Conservation (phyloP, 2,888 invertebrate genomes). For the Stenichneumon culpator region DNA sequence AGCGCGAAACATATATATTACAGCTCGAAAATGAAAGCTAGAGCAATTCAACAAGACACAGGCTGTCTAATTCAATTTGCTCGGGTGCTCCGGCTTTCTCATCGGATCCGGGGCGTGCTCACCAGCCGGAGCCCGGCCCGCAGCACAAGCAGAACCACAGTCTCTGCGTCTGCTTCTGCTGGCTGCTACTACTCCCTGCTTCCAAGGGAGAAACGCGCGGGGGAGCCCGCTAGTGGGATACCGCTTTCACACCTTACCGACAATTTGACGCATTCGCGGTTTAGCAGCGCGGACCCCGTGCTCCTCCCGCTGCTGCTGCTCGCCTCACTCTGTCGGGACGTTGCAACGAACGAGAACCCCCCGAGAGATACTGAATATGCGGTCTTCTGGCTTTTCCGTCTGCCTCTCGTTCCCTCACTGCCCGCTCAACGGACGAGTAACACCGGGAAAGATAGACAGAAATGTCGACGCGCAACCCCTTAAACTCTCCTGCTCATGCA, state of each 20-base stretch:
- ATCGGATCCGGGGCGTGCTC: constrained; percentile 52
- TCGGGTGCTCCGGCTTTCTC: constrained; percentile 72
- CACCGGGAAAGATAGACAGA: neutral
- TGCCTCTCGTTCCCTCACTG: constrained; percentile 18
- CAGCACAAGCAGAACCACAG: constrained; percentile 25
- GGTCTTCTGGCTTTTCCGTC: constrained; percentile 50
- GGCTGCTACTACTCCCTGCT: neutral
- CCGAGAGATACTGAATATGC: constrained; percentile 61
- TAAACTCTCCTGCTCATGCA: neutral
- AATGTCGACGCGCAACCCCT: neutral
- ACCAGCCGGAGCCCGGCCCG: constrained; percentile 18
- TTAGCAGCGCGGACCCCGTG: constrained; percentile 44
- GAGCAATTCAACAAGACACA: constrained; percentile 76
- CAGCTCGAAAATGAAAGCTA: constrained; percentile 74
- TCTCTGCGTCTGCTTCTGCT: constrained; percentile 53
- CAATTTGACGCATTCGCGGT: constrained; percentile 72
- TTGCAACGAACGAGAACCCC: constrained; percentile 52
- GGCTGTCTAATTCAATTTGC: constrained; percentile 78
- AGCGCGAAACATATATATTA: constrained; percentile 69
- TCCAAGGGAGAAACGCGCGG: constrained; percentile 21
- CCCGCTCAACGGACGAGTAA: neutral
- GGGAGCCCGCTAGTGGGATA: constrained; percentile 50
- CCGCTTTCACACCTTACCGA: constrained; percentile 72
- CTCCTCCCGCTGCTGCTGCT: constrained; percentile 17
- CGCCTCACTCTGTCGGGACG: constrained; percentile 25